Percentiles rank a stretch among this genome's conserved stretches.
Evolutionary conservation across 2,113 vertebrate genomes (phyloP).

Genomic region (Craseonycteris thonglongyai): DNA sequence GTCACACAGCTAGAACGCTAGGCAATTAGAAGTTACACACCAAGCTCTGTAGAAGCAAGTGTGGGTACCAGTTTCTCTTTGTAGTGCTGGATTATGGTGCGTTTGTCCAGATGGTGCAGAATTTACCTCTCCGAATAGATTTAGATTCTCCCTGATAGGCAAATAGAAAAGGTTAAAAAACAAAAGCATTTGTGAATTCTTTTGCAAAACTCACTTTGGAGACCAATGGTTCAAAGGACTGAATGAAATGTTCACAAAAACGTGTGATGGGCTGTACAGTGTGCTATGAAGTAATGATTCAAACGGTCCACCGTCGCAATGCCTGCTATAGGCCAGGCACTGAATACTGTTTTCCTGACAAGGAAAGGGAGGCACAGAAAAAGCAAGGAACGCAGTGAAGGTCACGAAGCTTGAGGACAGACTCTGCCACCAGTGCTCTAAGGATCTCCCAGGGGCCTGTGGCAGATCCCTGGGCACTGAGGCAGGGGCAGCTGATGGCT

Average conservation of each 20-base stretch:
- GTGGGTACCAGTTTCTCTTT: neutral
- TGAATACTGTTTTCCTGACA: neutral
- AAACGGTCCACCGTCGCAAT: neutral
- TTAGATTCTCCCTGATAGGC: neutral
- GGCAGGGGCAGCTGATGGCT: neutral
- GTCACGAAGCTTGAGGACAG: neutral
- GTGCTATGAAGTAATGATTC: neutral
- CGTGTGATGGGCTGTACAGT: neutral
- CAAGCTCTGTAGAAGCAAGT: neutral
- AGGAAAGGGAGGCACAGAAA: neutral
- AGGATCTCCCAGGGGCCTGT: too few relatives aligned
- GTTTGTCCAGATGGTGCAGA: neutral
- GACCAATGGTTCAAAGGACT: neutral
- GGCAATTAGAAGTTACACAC: neutral
- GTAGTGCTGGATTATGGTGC: neutral
- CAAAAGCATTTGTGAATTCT: neutral
- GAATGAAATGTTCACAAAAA: too few relatives aligned
- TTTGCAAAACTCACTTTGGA: neutral
- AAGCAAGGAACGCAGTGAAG: neutral
- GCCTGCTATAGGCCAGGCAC: neutral
- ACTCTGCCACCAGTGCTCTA: too few relatives aligned
- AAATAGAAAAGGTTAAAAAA: neutral
- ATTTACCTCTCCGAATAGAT: neutral
- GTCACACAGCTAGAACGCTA: neutral
- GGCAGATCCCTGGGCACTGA: neutral